phyloP scores from a whole-genome alignment of 64 coral and sea anemone genomes.

The Pocillopora verrucosa region DNA sequence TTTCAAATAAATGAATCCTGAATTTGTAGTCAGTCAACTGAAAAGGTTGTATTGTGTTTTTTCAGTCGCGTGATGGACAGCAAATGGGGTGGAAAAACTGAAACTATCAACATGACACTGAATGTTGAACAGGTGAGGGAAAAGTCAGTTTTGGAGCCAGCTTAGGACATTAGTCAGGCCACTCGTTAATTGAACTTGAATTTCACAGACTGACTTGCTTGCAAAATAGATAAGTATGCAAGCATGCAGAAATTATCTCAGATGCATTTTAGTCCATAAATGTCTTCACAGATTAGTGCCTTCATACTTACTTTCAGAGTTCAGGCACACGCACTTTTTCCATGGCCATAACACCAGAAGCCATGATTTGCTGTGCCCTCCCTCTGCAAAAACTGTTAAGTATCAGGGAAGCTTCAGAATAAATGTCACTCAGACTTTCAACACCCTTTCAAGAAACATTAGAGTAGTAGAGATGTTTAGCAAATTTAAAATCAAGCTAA shows the following conservation, averaged over 20 bases:
- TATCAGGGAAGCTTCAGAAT: neutral
- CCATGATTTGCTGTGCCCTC: too few species aligned
- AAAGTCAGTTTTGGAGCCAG: neutral
- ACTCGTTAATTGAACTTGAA: too few species aligned
- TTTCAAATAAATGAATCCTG: neutral
- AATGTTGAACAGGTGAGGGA: slow-evolving; percentile 93
- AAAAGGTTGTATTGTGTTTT: neutral
- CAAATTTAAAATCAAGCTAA: neutral
- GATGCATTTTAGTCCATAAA: neutral
- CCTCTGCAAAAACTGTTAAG: too few species aligned
- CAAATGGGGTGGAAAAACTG: slow-evolving; percentile 97
- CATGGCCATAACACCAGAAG: too few species aligned
- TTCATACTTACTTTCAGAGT: neutral
- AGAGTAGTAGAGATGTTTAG: neutral
- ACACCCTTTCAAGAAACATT: neutral
- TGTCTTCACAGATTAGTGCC: neutral
- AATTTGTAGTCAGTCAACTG: neutral
- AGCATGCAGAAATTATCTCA: neutral
- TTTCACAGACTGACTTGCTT: too few species aligned
- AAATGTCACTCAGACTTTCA: neutral
- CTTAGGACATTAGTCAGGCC: too few species aligned
- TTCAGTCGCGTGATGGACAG: slow-evolving; percentile 95
- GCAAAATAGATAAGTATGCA: too few species aligned
- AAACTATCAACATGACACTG: slow-evolving; percentile 94
- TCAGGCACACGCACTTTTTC: neutral